These are phyloP conservation scores for Corythornis madagascariensis DNA, from an alignment of 2,113 vertebrate species.

Conservation along the genomic window DNA sequence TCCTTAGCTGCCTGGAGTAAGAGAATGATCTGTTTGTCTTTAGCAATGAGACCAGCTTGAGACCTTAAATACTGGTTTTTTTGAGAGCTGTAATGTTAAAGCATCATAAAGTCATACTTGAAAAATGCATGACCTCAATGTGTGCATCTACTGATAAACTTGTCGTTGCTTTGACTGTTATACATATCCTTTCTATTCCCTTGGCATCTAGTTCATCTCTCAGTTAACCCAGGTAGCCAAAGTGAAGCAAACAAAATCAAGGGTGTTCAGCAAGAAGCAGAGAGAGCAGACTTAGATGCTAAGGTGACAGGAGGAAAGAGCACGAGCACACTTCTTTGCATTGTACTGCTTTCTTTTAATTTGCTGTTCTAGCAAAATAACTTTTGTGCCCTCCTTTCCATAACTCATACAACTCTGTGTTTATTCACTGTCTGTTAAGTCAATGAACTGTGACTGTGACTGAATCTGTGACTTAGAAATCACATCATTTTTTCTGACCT, in stretches of 20 bases:
- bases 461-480: background rate
- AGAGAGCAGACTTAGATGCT: background rate
- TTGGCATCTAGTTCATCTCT: background rate
- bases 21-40: background rate
- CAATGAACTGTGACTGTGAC: background rate
- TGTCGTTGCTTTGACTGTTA: background rate
- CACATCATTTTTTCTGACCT: background rate
- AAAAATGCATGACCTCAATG: rapidly evolving
- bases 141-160: background rate
- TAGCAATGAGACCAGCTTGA: background rate
- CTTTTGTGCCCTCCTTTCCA: background rate
- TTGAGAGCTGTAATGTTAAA: background rate
- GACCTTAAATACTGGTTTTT: background rate
- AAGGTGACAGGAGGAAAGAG: background rate
- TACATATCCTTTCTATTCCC: background rate
- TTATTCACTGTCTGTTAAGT: background rate
- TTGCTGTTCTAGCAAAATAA: background rate
- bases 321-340: background rate
- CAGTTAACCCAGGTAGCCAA: background rate
- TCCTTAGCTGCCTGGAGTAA: background rate
- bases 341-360: background rate
- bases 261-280: background rate
- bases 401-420: background rate
- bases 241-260: background rate
- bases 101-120: background rate